Percentiles rank a stretch among this genome's conserved stretches.
These are phyloP conservation scores for Tanypteryx hageni DNA, from an alignment of 2,888 invertebrate species.

Conservation along the genomic window DNA sequence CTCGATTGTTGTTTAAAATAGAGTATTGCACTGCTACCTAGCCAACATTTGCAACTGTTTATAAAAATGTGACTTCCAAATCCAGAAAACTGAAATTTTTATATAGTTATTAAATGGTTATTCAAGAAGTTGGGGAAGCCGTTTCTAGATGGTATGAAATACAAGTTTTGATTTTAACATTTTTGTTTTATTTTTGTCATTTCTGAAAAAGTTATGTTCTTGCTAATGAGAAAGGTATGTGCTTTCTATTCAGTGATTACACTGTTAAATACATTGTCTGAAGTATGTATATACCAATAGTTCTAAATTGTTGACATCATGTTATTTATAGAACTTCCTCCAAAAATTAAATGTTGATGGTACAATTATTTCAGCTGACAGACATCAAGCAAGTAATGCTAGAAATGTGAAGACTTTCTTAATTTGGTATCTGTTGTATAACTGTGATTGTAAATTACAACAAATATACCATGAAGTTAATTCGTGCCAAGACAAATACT, in stretches of 20 bases:
- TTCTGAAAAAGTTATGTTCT: conserved; percentile 24
- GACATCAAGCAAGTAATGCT: background rate
- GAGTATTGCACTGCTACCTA: conserved; percentile 60
- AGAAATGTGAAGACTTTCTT: conserved; percentile 18
- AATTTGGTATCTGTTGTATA: conserved; percentile 40
- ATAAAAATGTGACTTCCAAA: conserved; percentile 56
- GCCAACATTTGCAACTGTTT: conserved; percentile 61
- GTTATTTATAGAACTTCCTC: conserved; percentile 31
- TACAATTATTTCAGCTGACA: background rate
- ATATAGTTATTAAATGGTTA: conserved; percentile 56
- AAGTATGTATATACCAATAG: conserved; percentile 36
- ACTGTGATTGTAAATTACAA: conserved; percentile 46
- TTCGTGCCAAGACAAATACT: conserved; percentile 26
- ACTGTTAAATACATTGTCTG: conserved; percentile 37
- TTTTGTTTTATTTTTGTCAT: conserved; percentile 56
- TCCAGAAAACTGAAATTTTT: conserved; percentile 44
- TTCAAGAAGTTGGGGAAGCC: conserved; percentile 41
- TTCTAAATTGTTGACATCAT: background rate
- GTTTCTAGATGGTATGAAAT: conserved; percentile 56
- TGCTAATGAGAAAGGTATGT: conserved; percentile 10
- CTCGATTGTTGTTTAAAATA: conserved; percentile 61
- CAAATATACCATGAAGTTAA: background rate
- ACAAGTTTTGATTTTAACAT: conserved; percentile 54
- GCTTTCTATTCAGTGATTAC: conserved; percentile 43
- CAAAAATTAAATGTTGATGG: background rate